Conservation (phyloP, 2,888 invertebrate species). For the Andrena dorsata region DNA sequence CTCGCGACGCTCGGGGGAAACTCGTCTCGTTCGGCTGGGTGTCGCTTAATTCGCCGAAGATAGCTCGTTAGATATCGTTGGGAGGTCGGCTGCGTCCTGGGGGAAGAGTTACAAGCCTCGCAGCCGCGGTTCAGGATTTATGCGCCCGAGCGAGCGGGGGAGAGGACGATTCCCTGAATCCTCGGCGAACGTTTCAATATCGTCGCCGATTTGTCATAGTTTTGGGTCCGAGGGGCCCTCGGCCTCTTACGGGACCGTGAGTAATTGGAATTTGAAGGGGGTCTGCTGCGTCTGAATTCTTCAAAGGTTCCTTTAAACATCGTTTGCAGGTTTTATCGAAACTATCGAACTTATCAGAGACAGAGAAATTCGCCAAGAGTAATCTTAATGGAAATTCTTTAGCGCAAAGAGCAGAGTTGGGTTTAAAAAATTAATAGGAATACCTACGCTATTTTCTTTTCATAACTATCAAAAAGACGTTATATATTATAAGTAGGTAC, state of each 20-base stretch:
- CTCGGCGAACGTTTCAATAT: slow-evolving; percentile 55
- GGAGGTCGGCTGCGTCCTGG: slow-evolving; percentile 49
- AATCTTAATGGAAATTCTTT: too few species aligned
- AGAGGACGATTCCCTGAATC: slow-evolving; percentile 44
- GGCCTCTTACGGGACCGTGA: too few species aligned
- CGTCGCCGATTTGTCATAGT: slow-evolving; percentile 44
- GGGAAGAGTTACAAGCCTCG: slow-evolving; percentile 30
- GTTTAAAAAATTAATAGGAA: too few species aligned
- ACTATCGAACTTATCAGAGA: too few species aligned
- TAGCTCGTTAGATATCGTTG: slow-evolving; percentile 60
- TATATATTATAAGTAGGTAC: too few species aligned
- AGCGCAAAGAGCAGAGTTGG: too few species aligned
- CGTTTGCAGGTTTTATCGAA: too few species aligned
- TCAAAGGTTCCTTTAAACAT: too few species aligned
- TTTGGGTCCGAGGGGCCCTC: not conserved
- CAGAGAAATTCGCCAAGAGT: too few species aligned
- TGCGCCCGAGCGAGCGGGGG: slow-evolving; percentile 30
- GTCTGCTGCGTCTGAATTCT: not conserved
- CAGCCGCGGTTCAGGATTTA: slow-evolving; percentile 36
- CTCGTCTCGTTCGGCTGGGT: slow-evolving; percentile 26
- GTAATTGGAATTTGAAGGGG: too few species aligned
- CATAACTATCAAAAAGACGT: too few species aligned
- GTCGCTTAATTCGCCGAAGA: slow-evolving; percentile 60
- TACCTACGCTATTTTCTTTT: too few species aligned
- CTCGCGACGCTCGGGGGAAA: slow-evolving; percentile 21